Evolutionary conservation across 2,888 invertebrate species (phyloP), one percentile per base, ranked within the genome.

Genomic region (Notocelia uddmanniana): DNA sequence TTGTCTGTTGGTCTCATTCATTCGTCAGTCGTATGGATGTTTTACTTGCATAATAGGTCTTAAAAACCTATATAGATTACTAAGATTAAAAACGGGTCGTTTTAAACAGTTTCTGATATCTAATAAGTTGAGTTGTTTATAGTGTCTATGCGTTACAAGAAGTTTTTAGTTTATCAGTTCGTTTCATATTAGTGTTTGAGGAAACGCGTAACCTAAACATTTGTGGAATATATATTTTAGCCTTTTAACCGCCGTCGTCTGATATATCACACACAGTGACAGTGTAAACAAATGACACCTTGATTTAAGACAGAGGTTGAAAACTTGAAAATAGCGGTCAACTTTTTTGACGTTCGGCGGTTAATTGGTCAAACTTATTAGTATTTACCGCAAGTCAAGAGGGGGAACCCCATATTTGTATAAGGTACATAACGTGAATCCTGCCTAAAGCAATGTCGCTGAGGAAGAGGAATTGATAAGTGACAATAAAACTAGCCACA

Each of bases 401-500:
- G 70, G 70, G 70, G 52, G 26, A 57, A 70, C 70, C 64, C 52
- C 64, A 70, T 3, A 70, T 52, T 58, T 45, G 45, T 45, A 19
- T 68, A 68, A 60, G 60, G 68, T 68, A 60, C 59, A 57, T 37
- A 50, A 69, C 10, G 70, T 58, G 64, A 58, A 48, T 69, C 55
- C 69, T 69, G 69, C 64, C 70, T 66, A 45, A 68, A 70, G 64
- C 64, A 37, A 59, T 9, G 70, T 66, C 52, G 52, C 5, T 18
- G 21, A 31, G 58, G 64, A 52, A 64, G 13, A 64, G 70, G 70
- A 70, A 70, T 70, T 70, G 70, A 70, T 66, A 59, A 41, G 70
- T 66, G 70, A 70, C 70, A 70, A 70, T 70, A 70, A 70, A 11
- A 41, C 34, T 31, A 54, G 54, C 18, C 41, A 37, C 18, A 54